A percentile compares a stretch with the other conserved stretches of the same genome.
phyloP scores from a whole-genome alignment of 2,888 invertebrate genomes.

The Apodemia duryi region DNA sequence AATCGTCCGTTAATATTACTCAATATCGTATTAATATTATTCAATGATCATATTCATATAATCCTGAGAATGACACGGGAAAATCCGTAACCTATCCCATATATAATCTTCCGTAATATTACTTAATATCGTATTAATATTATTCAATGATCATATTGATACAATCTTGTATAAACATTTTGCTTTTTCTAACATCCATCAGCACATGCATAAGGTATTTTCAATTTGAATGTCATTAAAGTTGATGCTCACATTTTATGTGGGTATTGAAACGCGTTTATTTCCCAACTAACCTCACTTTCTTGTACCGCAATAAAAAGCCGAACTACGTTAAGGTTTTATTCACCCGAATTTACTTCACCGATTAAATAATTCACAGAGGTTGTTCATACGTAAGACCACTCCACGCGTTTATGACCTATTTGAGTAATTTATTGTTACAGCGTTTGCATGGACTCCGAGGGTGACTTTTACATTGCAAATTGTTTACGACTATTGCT shows the following conservation, averaged over 20 bases:
- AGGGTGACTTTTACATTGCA: conserved; percentile 21
- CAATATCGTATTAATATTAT: too few species aligned
- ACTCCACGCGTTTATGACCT: conserved; percentile 32
- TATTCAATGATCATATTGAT: too few species aligned
- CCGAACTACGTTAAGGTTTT: background rate
- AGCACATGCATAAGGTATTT: background rate
- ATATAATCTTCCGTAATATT: too few species aligned
- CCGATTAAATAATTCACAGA: conserved; percentile 29
- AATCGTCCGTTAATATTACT: too few species aligned
- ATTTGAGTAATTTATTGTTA: conserved; percentile 33
- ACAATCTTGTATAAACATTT: background rate
- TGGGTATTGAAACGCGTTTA: conserved; percentile 13
- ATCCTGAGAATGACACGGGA: background rate
- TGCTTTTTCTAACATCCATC: background rate
- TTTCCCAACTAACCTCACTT: conserved; percentile 4
- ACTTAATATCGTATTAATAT: too few species aligned
- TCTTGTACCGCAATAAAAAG: conserved; percentile 2
- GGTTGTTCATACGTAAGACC: conserved; percentile 24
- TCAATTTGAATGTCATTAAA: conserved; percentile 1
- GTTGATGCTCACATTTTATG: background rate
- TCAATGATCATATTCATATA: too few species aligned
- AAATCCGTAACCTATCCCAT: too few species aligned
- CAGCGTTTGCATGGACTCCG: conserved; percentile 25
- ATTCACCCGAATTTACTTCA: conserved; percentile 20
- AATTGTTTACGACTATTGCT: conserved; percentile 25